Evolutionary conservation across 2,113 vertebrate genomes (phyloP), one percentile per base, ranked within the genome.

Genomic region (Gasterosteus aculeatus): DNA sequence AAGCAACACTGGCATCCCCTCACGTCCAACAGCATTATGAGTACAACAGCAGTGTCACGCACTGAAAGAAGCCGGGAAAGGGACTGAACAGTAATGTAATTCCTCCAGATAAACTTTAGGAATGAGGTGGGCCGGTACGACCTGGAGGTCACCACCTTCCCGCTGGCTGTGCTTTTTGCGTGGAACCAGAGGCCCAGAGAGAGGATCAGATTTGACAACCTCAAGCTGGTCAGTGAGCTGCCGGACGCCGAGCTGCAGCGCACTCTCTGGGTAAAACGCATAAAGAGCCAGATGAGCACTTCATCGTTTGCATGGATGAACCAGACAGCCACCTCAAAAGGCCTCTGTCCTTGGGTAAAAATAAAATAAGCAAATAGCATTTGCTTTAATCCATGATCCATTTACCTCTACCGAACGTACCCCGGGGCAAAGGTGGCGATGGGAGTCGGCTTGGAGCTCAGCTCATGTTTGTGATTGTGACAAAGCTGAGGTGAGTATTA

Each of bases 131-230:
- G 98, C 35, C 98, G 99, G 76, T 99, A 98, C 60, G 98, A 99
- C 89, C 94, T 99, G 92, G 98, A 99, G 91, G 98, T 99, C 67
- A 99, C 98, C 26, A 99, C 98, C 0, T 99, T 99, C 93, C 98
- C 99, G 88, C 92, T 99, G 80, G 98, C 98, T 33, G 98, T 99
- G 70, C 88, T 99, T 77, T 99, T 99, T 81, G 98, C 97, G 0
- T 99, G 98, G 98, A 99, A 99, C 95, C 98, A 99, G 96, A 96
- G 98, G 94, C 98, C 98, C 10, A 93, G 97, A 92, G 98, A 99
- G 90, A 96, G 97, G 89, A 99, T 99, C 94, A 99, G 97, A 92
- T 99, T 99, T 86, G 98, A 99, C 91, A 99, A 99, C 93, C 95
- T 99, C 63, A 99, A 99, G 87, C 89, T 99, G 71, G 98, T 97